phyloP scores from a whole-genome alignment of 2,888 invertebrate species.

The Poecilobothrus nobilitatus region DNA sequence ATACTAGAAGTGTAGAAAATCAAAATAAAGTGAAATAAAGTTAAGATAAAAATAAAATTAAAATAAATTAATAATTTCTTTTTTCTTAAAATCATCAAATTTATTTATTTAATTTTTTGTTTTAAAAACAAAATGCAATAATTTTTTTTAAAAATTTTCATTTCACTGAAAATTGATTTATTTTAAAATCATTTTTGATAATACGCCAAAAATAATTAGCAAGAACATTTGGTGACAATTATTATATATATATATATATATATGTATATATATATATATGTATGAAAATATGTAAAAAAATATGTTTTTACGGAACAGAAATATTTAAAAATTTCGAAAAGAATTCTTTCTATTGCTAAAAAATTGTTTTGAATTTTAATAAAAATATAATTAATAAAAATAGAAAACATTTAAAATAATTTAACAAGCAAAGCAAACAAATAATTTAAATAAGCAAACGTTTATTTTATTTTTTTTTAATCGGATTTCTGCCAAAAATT shows the following conservation, averaged over 20 bases:
- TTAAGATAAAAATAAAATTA: too few relatives aligned
- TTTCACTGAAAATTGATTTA: not conserved
- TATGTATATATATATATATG: not conserved
- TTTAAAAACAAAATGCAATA: too few relatives aligned
- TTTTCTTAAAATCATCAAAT: too few relatives aligned
- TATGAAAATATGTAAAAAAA: not conserved
- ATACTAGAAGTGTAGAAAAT: too few relatives aligned
- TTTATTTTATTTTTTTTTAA: too few relatives aligned
- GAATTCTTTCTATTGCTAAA: not conserved
- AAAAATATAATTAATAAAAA: not conserved
- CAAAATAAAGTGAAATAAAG: too few relatives aligned
- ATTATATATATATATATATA: not conserved
- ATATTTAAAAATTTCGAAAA: not conserved
- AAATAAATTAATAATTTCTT: too few relatives aligned
- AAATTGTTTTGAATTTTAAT: not conserved
- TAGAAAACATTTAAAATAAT: not conserved
- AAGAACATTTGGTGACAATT: not conserved
- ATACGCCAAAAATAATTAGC: not conserved
- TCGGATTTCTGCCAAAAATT: too few relatives aligned
- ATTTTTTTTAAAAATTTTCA: not conserved
- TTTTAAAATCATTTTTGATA: not conserved
- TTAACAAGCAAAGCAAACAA: too few relatives aligned
- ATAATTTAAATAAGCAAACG: too few relatives aligned
- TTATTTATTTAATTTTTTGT: too few relatives aligned
- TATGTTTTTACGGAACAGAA: not conserved